phyloP scores from a whole-genome alignment of 2,797 vertebrate species.

The Picus viridis region DNA sequence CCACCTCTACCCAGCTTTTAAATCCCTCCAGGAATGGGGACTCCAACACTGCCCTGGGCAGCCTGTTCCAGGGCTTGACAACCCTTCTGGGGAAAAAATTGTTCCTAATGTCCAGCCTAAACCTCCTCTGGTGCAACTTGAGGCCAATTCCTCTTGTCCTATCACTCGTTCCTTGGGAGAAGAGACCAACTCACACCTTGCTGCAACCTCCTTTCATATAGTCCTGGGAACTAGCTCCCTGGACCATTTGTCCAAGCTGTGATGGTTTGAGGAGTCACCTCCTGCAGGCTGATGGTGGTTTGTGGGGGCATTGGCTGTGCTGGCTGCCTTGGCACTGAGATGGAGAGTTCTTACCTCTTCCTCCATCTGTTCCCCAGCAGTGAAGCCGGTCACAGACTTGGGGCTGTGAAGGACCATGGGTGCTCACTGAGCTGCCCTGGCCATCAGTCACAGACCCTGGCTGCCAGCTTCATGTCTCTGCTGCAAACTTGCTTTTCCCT shows the following conservation, averaged over 20 bases:
- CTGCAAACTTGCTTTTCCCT: neutral
- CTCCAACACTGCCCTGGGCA: neutral
- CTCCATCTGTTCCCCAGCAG: neutral
- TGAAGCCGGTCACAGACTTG: too few relatives aligned
- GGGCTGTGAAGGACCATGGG: neutral
- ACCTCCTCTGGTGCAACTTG: neutral
- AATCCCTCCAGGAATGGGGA: neutral
- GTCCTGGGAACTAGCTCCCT: neutral
- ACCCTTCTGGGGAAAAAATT: neutral
- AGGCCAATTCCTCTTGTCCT: neutral
- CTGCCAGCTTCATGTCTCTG: neutral
- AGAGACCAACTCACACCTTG: neutral
- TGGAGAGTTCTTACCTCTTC: neutral
- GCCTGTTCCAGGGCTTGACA: neutral
- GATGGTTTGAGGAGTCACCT: neutral
- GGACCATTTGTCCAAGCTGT: neutral
- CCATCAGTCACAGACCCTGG: fast-evolving
- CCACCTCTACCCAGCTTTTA: neutral
- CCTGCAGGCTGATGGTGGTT: neutral
- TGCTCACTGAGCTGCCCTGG: neutral
- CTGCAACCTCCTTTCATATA: neutral
- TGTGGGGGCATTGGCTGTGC: fast-evolving
- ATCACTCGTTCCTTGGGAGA: neutral
- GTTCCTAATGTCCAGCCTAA: neutral
- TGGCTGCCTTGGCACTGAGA: fast-evolving